These are phyloP conservation scores for Rhyacichthys aspro DNA, from an alignment of 2,797 vertebrate species.

Conservation along the genomic window DNA sequence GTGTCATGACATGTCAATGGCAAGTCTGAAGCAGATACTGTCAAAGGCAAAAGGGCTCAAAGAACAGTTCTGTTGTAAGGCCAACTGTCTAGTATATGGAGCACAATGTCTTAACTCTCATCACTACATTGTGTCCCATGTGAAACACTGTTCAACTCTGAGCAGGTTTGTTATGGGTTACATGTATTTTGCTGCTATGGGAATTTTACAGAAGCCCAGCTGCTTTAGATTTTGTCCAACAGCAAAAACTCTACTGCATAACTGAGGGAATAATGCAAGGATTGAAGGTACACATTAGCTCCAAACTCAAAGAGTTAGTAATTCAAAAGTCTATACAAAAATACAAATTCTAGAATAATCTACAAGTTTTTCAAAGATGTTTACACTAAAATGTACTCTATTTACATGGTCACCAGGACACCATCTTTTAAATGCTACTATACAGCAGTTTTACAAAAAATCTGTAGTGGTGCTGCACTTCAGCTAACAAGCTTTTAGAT, in stretches of 20 bases:
- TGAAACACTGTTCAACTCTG: constrained; percentile 66
- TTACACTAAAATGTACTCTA: constrained; percentile 76
- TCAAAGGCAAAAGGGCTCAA: constrained; percentile 67
- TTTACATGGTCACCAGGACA: constrained; percentile 75
- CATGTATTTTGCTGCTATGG: constrained; percentile 48
- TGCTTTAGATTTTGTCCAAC: constrained; percentile 50
- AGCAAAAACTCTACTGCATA: constrained; percentile 59
- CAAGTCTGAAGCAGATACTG: constrained; percentile 54
- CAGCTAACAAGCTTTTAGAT: constrained; percentile 51
- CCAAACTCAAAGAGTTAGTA: constrained; percentile 69
- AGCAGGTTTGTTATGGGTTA: constrained; percentile 45
- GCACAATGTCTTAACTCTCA: constrained; percentile 43
- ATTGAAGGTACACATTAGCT: constrained; percentile 49
- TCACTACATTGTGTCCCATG: constrained; percentile 74
- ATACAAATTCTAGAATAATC: constrained; percentile 84
- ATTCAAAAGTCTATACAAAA: constrained; percentile 84
- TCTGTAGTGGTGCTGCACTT: constrained; percentile 65
- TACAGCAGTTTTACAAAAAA: constrained; percentile 80
- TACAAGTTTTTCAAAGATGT: constrained; percentile 74
- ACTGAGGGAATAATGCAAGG: constrained; percentile 49
- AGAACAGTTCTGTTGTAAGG: constrained; percentile 64
- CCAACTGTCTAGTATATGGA: constrained; percentile 53
- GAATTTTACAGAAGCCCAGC: constrained; percentile 62
- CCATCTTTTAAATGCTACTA: constrained; percentile 70
- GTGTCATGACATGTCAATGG: constrained; percentile 27